Evolutionary conservation across 1,140 invertebrate genomes (phyloP).

Genomic region (Aphis gossypii): DNA sequence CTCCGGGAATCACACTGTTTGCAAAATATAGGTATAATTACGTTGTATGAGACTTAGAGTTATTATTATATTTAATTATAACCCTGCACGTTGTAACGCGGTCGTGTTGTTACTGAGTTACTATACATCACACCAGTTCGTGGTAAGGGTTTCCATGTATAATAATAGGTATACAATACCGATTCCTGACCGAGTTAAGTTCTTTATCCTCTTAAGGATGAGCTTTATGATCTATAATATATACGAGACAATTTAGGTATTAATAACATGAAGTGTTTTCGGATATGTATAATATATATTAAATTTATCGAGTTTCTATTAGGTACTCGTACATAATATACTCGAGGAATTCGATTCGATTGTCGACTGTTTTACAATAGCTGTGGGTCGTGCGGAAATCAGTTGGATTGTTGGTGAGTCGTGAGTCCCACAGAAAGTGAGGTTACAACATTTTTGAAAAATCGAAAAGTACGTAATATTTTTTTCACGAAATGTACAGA

Average conservation of each 20-base stretch:
- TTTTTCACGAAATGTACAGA: neutral
- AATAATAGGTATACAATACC: neutral
- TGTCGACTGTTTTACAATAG: neutral
- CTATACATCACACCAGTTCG: neutral
- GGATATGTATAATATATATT: neutral
- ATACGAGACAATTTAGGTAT: neutral
- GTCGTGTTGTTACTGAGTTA: neutral
- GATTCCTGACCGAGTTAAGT: neutral
- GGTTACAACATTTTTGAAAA: neutral
- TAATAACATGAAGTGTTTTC: neutral
- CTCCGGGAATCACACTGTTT: neutral
- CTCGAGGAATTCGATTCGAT: neutral
- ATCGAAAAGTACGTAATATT: neutral
- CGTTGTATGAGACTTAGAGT: neutral
- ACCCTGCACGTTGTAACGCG: neutral
- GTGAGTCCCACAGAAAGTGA: neutral
- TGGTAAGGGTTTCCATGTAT: neutral
- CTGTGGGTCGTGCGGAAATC: neutral
- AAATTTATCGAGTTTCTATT: neutral
- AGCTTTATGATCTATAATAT: neutral
- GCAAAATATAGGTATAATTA: no score
- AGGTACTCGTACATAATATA: neutral
- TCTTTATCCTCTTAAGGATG: neutral
- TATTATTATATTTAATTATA: neutral
- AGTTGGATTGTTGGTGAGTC: neutral